Base-by-base conservation (phyloP, 2,888 invertebrate genomes). In the Blastobasis lacticolella region DNA sequence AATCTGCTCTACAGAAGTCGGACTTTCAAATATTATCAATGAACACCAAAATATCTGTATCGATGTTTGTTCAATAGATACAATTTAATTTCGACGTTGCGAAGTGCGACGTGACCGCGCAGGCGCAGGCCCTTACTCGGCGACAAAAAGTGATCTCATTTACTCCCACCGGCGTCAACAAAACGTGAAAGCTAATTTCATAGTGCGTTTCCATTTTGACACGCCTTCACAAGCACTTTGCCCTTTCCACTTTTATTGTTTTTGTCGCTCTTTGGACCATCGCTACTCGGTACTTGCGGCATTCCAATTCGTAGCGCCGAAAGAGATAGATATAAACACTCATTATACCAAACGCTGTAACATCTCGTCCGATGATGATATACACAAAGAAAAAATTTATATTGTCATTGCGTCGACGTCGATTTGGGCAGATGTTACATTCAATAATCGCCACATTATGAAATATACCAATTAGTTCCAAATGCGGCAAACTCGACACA, bases 381-480 rank as follows among this genome's bases (percentile, higher is more conserved):
- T 23, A 23, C 23, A 23, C 23, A 23, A 23, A 23, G 23, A 23
- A 3, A 23, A 23, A 23, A 2, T 23, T 1, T 23, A 23, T 23
- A 23, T 23, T 23, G 23, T 23, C 23, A 23, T 23, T 23, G 23
- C 23, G 23, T 23, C 23, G 37, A 42, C 41, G 44, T 38, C 53
- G 58, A 61, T 64, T 63, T 53, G 63, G 73, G 73, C 87, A 88
- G 88, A 88, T 88, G 87, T 82, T 77, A 61, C 73, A 60, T 76
- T 69, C 69, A 77, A 79, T 77, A 80, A 80, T 75, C 66, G 69
- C 69, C 61, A 67, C 72, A 73, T 81, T 80, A 81, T 78, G 75
- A 75, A 83, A 86, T 80, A 80, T 83, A 74, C 71, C 87, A 86
- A 88, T 88, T 88, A 88, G 87, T 88, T 83, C 81, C 84, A 77